Percentiles rank a stretch among this genome's conserved stretches.
These are phyloP conservation scores for Cybosia mesomella DNA, from an alignment of 2,888 invertebrate species.

Conservation along the genomic window DNA sequence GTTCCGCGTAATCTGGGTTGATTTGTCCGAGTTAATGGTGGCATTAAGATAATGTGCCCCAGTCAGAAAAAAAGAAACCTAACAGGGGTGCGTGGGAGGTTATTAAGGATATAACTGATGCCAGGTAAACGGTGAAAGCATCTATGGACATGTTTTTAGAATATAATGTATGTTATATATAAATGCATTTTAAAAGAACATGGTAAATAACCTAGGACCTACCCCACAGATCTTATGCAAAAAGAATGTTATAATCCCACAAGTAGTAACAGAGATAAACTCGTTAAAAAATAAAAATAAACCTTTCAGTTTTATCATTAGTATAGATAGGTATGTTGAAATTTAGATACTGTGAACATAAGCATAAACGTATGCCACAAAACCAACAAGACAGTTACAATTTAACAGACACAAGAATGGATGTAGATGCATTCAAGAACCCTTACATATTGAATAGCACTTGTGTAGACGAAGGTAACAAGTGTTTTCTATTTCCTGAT, in stretches of 20 bases:
- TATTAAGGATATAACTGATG: too few species aligned
- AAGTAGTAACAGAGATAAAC: background rate
- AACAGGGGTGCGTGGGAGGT: too few species aligned
- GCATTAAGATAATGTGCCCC: too few species aligned
- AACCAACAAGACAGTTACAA: background rate
- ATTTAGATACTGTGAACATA: too few species aligned
- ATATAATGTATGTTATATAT: too few species aligned
- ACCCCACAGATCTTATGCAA: too few species aligned
- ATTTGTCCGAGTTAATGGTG: too few species aligned
- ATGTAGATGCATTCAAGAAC: background rate
- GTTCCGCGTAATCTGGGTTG: too few species aligned
- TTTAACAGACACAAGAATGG: background rate
- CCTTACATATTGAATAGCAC: background rate
- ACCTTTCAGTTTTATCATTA: background rate
- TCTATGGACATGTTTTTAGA: too few species aligned
- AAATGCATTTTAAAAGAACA: background rate
- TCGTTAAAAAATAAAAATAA: background rate
- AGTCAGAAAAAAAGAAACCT: too few species aligned
- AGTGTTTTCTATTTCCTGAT: slow-evolving; percentile 1
- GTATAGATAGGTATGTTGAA: too few species aligned
- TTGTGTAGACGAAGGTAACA: background rate
- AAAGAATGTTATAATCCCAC: background rate
- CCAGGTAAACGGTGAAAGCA: too few species aligned
- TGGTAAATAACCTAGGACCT: background rate
- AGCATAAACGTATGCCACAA: background rate